Base-by-base conservation (phyloP, 2,888 invertebrate genomes). In the Calameuta filiformis region DNA sequence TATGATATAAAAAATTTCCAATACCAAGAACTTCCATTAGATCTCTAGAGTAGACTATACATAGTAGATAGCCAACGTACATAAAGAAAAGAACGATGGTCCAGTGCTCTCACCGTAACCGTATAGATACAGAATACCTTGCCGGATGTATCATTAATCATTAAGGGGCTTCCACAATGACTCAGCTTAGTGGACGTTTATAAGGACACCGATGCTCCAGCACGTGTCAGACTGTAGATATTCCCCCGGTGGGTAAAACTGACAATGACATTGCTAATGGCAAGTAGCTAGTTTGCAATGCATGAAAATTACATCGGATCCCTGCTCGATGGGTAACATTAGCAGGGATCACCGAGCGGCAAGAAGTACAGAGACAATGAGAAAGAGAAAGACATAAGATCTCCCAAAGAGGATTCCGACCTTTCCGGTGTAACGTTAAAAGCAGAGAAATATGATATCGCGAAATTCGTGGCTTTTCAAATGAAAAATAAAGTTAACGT, bases 401-500 rank as follows among this genome's bases (percentile, higher is more conserved):
- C 23, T 56, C 3, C 23, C 56, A 23, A 56, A 56, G 23, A 56
- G 23, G 15, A 56, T 56, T 56, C 9, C 9, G 9, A 56, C 56
- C 56, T 56, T 56, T 23, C 2, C 9, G 23, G 6, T 56, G 23
- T 56, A 56, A 56, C 9, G 6, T 56, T 56, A 23, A 2, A 56
- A 23, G 15, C 56, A 69, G 23, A 15, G 35, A 76, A 73, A 76
- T 69, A 76, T 71, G 31, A 68, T 34, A 40, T 30, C n/a, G 15
- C 30, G 11, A 73, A 23, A 75, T 75, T 35, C 31, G 11, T 15
- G 30, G 69, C 30, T n/a, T 23, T 76, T 73, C 35, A 68, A 68
- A 34, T 30, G 12, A 68, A 76, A 78, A 78, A 77, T 35, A 23
- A 77, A 40, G 23, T 33, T 71, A 75, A 78, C 37, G 12, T 73